Evolutionary conservation across 2,797 vertebrate species (phyloP).

Genomic region (Nannoperca australis): DNA sequence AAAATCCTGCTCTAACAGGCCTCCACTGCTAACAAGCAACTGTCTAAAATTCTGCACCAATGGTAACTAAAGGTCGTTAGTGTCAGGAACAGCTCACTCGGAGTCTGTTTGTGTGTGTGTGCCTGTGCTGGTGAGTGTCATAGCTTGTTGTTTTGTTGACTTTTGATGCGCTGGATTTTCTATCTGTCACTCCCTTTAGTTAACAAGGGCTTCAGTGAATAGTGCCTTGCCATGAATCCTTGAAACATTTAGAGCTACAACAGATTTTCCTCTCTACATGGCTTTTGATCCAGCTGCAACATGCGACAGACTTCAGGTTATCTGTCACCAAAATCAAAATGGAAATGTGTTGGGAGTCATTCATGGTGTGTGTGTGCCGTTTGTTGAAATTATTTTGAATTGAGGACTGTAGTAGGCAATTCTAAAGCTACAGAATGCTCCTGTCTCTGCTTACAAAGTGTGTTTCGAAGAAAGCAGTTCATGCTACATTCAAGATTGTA

Average conservation of each 20-base stretch:
- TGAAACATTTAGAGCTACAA: conserved; percentile 37
- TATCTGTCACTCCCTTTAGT: conserved; percentile 57
- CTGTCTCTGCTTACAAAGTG: not conserved
- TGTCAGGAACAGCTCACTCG: conserved; percentile 53
- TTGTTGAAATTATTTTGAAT: conserved; percentile 20
- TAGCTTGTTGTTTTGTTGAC: conserved; percentile 58
- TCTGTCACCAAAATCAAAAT: conserved; percentile 36
- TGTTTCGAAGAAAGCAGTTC: conserved; percentile 16
- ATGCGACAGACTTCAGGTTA: conserved; percentile 30
- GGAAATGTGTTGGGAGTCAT: conserved; percentile 28
- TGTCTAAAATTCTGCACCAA: conserved; percentile 59
- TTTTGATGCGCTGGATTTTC: conserved; percentile 60
- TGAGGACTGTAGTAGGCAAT: not conserved
- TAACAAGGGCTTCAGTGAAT: conserved; percentile 62
- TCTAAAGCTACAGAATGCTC: conserved; percentile 9
- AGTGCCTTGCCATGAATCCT: conserved; percentile 16
- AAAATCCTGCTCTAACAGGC: conserved; percentile 53
- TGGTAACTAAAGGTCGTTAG: conserved; percentile 68
- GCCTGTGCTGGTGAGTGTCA: conserved; percentile 16
- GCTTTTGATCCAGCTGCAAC: conserved; percentile 44
- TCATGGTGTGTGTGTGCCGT: conserved; percentile 3
- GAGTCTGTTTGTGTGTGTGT: conserved; percentile 9
- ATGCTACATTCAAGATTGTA: conserved; percentile 16
- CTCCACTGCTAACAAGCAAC: conserved; percentile 75
- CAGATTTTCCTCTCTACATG: conserved; percentile 26